These are phyloP conservation scores for Mastacembelus armatus DNA, from an alignment of 2,797 vertebrate species.

Conservation along the genomic window DNA sequence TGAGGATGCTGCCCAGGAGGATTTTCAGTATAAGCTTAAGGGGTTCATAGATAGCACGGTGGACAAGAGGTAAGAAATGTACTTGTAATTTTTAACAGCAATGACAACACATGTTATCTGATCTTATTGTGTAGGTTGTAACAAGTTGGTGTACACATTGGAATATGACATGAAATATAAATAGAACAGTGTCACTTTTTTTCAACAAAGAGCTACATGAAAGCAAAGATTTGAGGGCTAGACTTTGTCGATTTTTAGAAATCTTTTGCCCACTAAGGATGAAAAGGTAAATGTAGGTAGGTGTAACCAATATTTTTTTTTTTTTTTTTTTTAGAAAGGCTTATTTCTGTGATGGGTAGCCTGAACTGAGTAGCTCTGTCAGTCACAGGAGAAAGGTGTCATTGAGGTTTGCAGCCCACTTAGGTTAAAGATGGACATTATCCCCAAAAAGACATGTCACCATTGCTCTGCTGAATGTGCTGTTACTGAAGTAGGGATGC, in stretches of 20 bases:
- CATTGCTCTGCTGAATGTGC: not conserved
- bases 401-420: not conserved
- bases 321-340: too few species aligned
- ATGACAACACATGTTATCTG: not conserved
- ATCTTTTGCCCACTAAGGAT: too few species aligned
- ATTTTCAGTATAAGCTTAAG: conserved; percentile 96
- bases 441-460: conserved; percentile 6
- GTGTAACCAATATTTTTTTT: too few species aligned
- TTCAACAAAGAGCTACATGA: not conserved
- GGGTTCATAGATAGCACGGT: conserved; percentile 95
- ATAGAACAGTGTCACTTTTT: not conserved
- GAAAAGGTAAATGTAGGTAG: too few species aligned
- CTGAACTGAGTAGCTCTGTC: not conserved
- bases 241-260: too few species aligned
- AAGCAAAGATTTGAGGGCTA: too few species aligned
- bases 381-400: not conserved
- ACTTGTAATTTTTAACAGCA: too few species aligned
- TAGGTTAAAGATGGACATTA: conserved; percentile 14
- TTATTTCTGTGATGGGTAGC: not conserved
- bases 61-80: conserved; percentile 92
- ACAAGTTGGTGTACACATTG: not conserved
- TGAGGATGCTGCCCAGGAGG: conserved; percentile 93
- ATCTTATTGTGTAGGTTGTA: not conserved
- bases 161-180: not conserved
- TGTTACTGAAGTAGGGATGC: not conserved